phyloP scores from a whole-genome alignment of 2,888 invertebrate genomes.

The Drosophila flavopinicola region DNA sequence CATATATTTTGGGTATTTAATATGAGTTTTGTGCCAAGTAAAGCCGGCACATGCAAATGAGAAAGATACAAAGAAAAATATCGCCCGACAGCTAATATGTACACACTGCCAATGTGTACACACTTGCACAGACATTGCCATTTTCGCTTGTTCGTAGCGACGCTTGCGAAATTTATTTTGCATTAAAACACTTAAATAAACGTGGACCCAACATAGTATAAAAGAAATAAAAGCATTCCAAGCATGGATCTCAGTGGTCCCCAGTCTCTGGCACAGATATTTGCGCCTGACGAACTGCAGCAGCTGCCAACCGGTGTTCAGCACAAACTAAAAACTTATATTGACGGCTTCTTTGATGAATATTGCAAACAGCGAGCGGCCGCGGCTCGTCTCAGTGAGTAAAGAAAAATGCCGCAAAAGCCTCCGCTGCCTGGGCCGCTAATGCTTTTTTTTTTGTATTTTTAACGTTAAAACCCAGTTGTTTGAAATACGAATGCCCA shows the following conservation, averaged over 20 bases:
- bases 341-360: constrained; percentile 88
- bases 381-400: constrained; percentile 85
- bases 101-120: constrained; percentile 48
- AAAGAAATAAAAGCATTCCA: constrained; percentile 17
- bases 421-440: too few species aligned
- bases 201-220: constrained; percentile 1
- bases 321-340: constrained; percentile 87
- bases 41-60: constrained; percentile 29
- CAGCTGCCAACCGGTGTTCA: constrained; percentile 86
- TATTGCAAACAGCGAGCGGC: constrained; percentile 90
- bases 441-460: too few species aligned
- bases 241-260: constrained; percentile 83
- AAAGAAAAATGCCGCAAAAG: too few species aligned
- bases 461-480: too few species aligned
- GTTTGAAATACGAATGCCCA: too few species aligned
- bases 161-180: constrained; percentile 16
- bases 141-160: constrained; percentile 26
- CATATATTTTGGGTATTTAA: background rate
- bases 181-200: background rate
- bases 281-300: constrained; percentile 86
- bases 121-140: constrained; percentile 41
- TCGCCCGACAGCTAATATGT: background rate
- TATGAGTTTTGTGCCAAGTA: background rate
- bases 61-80: background rate
- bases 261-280: constrained; percentile 83